Base-by-base conservation (phyloP, 2,888 invertebrate species). In the Pyrochroa serraticornis region DNA sequence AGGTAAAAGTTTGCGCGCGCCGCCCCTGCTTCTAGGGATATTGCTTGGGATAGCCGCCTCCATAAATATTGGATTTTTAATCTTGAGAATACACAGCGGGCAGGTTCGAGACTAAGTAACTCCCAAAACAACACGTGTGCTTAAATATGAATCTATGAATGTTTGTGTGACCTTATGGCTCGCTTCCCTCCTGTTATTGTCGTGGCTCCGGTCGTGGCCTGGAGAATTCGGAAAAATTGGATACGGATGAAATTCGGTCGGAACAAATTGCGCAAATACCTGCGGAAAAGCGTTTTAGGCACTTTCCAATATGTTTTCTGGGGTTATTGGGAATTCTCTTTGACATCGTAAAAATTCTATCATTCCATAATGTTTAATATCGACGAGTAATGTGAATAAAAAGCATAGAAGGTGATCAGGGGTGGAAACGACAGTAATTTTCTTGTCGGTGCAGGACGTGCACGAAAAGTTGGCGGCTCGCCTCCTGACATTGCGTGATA, bases 21-120 rank as follows among this genome's bases (percentile, higher is more conserved):
- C 22, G 22, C 22, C 22, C 5, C 22, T 58, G 48, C 53, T 46
- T 48, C 8, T 9, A 22, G 36, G 41, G 39, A 48, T 54, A 58
- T 54, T 48, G 48, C 53, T 13, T 36, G 22, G 48, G 46, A 47
- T 58, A 47, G 22, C 48, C 48, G 52, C 9, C 6, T 12, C 46
- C 52, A 58, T 58, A 58, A 58, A 58, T 58, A 58, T 52, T 58
- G 51, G 51, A 58, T 58, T 58, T 58, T 58, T 58, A 58, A 58
- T 52, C 58, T 58, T 45, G 52, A 58, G 38, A 47, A 47, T 58
- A 52, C 58, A 30, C 51, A 35, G 41, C 34, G 51, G 51, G 36
- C 39, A 35, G 43, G 57, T 57, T 50, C 46, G 37, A 12, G 41
- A 35, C 22, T 57, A 48, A 51, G 51, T 57, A 51, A 57, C 46